Base-by-base conservation (phyloP, 2,797 vertebrate genomes). In the Macropus fuliginosus region DNA sequence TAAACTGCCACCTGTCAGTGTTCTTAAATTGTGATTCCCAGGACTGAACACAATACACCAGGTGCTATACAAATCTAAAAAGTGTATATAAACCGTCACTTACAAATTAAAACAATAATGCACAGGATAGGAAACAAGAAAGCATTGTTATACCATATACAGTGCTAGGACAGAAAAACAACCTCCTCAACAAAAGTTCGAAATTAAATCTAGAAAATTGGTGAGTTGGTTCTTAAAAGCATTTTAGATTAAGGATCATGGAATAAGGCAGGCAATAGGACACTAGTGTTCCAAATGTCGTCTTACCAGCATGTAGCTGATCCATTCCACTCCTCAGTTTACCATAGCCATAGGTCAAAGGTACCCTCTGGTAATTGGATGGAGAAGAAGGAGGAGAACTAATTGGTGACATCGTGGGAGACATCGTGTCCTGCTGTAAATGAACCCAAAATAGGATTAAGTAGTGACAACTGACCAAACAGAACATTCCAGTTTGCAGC, bases 371-470 rank as follows among this genome's bases (percentile, higher is more conserved):
- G 96, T 99, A 99, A 96, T 98, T 98, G 96, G 98, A 98, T 0
- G 99, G 99, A 92, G 99, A 99, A 97, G 98, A 98, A 96, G 99
- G 99, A 14, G 99, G 99, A 0, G 99, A 99, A 93, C 98, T 98
- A 93, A 98, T 97, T 0, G 99, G 99, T 29, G 99, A 99, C 96
- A 98, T 98, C 0, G 98, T 98, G 2, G 99, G 99, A 90, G 99
- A 99, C 98, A 98, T 98, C 27, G 98, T 91, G 94, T 99, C 99
- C 99, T 99, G 97, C 98, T 98, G 97, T 94, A 97, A 98, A 97
- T 91, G 97, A 98, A 95, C 3, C 96, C 55, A 98, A 96, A 97
- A 94, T 5, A 94, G 62, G 98, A 93, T 96, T 98, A 74, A 98
- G 96, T 98, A 94, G 96, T 0, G 0, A 93, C 90, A 96, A 90